phyloP scores from a whole-genome alignment of 2,888 invertebrate species.

The Callinectes sapidus region DNA sequence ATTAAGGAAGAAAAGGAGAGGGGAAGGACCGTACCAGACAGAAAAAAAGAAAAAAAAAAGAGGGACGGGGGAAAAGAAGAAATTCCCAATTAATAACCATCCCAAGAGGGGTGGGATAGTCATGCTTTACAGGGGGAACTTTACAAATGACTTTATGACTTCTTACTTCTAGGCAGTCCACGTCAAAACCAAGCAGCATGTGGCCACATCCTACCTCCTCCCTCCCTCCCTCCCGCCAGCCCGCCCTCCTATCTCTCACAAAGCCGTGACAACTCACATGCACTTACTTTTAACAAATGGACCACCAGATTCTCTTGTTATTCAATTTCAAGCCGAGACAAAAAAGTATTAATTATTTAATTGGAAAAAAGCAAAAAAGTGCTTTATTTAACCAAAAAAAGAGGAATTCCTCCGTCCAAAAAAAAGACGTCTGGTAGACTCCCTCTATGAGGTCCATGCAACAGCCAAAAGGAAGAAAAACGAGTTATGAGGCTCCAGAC shows the following conservation, averaged over 20 bases:
- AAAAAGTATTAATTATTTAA: conserved; percentile 55
- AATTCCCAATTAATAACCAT: conserved; percentile 60
- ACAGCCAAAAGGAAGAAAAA: conserved; percentile 54
- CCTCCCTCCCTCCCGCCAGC: background rate
- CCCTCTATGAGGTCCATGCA: conserved; percentile 60
- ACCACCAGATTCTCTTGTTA: conserved; percentile 54
- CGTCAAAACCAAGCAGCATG: conserved; percentile 57
- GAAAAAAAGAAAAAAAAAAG: conserved; percentile 29
- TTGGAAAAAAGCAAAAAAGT: conserved; percentile 54
- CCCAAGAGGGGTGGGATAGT: conserved; percentile 5
- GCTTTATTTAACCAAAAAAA: conserved; percentile 46
- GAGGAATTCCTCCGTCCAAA: conserved; percentile 66
- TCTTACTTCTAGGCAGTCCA: conserved; percentile 42
- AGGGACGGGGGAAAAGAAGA: conserved; percentile 57
- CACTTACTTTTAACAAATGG: conserved; percentile 53
- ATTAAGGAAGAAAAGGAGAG: background rate
- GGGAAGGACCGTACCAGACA: conserved; percentile 66
- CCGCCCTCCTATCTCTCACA: background rate
- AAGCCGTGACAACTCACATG: conserved; percentile 53
- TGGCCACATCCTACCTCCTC: conserved; percentile 17
- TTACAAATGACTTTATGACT: conserved; percentile 26
- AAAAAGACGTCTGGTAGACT: conserved; percentile 65
- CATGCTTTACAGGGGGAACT: background rate
- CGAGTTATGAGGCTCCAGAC: conserved; percentile 43
- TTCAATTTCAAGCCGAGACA: conserved; percentile 54